A percentile compares a stretch with the other conserved stretches of the same genome.
Evolutionary conservation across 2,888 invertebrate genomes (phyloP).

Genomic region (Rhogogaster chlorosoma): DNA sequence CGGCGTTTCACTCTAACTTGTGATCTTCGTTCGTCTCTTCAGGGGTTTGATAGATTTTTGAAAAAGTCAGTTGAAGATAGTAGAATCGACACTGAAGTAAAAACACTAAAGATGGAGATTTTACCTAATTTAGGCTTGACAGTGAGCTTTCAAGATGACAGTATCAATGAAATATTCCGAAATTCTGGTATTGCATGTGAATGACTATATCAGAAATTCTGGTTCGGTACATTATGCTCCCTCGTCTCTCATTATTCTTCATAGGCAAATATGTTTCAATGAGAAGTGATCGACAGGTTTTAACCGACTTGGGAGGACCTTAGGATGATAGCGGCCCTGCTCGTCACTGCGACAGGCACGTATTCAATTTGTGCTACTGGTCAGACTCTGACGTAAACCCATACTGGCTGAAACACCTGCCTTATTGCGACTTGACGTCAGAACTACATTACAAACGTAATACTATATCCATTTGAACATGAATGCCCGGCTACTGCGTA

Average conservation of each 20-base stretch:
- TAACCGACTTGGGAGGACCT: background rate
- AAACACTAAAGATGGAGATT: background rate
- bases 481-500: slow-evolving; percentile 11
- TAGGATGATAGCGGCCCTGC: slow-evolving; percentile 37
- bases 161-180: background rate
- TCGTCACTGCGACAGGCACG: slow-evolving; percentile 55
- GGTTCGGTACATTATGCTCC: background rate
- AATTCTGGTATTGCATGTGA: background rate
- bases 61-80: background rate
- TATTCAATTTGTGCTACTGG: slow-evolving; percentile 61
- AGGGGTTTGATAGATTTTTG: background rate
- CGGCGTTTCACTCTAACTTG: background rate
- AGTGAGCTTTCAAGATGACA: background rate
- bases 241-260: background rate
- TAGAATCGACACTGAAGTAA: background rate
- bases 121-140: background rate
- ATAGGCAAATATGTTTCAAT: background rate
- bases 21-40: background rate
- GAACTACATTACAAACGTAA: slow-evolving; percentile 45
- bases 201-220: background rate
- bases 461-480: slow-evolving; percentile 51
- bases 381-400: background rate
- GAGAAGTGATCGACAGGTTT: background rate
- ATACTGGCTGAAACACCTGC: slow-evolving; percentile 59
- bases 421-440: slow-evolving; percentile 51